These are phyloP conservation scores for Drosophila pachea DNA, from an alignment of 1,140 invertebrate species.

Conservation along the genomic window DNA sequence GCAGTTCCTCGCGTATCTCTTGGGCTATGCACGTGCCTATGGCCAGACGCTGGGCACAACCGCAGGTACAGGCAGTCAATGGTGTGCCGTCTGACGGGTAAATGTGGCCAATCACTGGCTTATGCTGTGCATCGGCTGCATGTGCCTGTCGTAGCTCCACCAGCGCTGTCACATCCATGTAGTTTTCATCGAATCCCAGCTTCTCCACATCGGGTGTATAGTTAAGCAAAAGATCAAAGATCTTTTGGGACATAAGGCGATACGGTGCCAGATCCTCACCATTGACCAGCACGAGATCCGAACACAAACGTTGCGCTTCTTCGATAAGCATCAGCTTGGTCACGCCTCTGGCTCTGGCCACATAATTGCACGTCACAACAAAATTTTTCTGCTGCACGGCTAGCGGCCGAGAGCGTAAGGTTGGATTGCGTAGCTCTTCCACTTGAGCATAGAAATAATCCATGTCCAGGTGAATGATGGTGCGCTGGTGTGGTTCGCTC, in stretches of 20 bases:
- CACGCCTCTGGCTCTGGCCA: conserved; percentile 85
- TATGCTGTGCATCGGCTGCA: conserved; percentile 55
- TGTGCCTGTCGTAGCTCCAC: conserved; percentile 80
- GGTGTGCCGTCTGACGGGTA: conserved; percentile 79
- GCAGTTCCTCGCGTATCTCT: conserved; percentile 85
- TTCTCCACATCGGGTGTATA: conserved; percentile 86
- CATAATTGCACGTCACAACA: conserved; percentile 89
- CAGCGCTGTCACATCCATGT: conserved; percentile 86
- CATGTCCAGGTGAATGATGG: conserved; percentile 87
- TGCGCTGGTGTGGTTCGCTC: conserved; percentile 73
- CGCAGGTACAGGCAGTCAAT: conserved; percentile 83
- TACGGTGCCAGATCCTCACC: conserved; percentile 89
- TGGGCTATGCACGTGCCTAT: conserved; percentile 85
- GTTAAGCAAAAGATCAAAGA: conserved; percentile 83
- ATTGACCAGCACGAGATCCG: conserved; percentile 84
- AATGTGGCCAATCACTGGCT: conserved; percentile 80
- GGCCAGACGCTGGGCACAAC: conserved; percentile 84
- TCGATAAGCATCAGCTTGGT: conserved; percentile 86
- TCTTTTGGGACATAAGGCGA: conserved; percentile 84
- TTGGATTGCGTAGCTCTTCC: conserved; percentile 86
- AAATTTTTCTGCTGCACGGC: conserved; percentile 89
- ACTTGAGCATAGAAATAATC: conserved; percentile 92
- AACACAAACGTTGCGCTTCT: conserved; percentile 85
- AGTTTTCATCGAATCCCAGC: conserved; percentile 90
- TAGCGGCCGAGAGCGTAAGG: conserved; percentile 83